Conservation (phyloP, 1,140 invertebrate species). For the Hylaeus volcanicus region DNA sequence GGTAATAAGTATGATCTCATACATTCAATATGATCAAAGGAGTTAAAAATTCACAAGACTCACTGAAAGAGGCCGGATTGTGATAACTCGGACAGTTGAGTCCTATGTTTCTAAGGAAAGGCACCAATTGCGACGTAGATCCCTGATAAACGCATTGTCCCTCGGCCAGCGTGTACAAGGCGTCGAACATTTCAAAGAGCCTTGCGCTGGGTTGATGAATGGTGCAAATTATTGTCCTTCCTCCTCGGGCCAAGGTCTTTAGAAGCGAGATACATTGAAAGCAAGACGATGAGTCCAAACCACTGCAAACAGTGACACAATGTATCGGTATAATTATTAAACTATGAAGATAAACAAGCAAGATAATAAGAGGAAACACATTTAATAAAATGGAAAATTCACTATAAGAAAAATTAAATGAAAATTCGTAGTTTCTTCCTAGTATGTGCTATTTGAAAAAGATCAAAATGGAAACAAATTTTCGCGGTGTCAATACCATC, state of each 20-base stretch:
- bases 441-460: no score
- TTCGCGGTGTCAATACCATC: no score
- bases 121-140: constrained; percentile 90
- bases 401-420: no score
- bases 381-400: no score
- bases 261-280: constrained; percentile 95
- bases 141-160: constrained; percentile 97
- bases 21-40: no score
- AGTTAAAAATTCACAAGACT: constrained; percentile 55
- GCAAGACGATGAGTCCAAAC: constrained; percentile 95
- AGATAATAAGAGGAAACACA: no score
- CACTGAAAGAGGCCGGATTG: constrained; percentile 97
- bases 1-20: no score
- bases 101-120: constrained; percentile 90
- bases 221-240: constrained; percentile 97
- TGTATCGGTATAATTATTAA: no score
- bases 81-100: constrained; percentile 97
- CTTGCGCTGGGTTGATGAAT: constrained; percentile 98
- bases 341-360: no score
- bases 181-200: constrained; percentile 98
- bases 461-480: no score
- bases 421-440: no score
- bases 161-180: constrained; percentile 95
- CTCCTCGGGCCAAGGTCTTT: constrained; percentile 93
- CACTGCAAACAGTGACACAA: constrained; percentile 82